Evolutionary conservation across 2,113 vertebrate species (phyloP), one percentile per base, ranked within the genome.

Genomic region (Mystacornis crossleyi): DNA sequence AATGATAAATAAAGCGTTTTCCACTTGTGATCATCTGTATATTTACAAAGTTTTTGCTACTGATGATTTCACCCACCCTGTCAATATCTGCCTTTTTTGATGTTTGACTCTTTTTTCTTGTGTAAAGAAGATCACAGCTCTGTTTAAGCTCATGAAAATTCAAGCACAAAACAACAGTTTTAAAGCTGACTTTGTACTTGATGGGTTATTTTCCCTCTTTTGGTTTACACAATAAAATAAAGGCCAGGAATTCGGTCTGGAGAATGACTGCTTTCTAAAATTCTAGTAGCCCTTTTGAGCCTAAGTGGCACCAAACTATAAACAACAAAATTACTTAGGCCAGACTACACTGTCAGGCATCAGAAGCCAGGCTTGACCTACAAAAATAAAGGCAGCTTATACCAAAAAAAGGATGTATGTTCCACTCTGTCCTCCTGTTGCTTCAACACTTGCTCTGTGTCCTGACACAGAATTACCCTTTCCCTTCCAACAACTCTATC

Each of bases 1-100:
- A 86, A 82, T 77, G 48, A 89, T 83, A 95, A 97, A 95, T 91
- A 83, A 90, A 83, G 93, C 42, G 18, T 92, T 97, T 97, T 96
- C 15, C 43, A 75, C 65, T 89, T 96, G 91, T 95, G 91, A 97
- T 96, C 90, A 96, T 93, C 90, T 92, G 66, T 93, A 90, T 84
- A 91, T 94, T 83, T 88, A 92, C 73, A 90, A 75, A 94, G 81
- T 81, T 97, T 96, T 93, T 1, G 5, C 92, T 92, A 95, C 80
- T 96, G 85, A 74, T 90, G 83, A 92, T 96, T 96, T 97, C 66
- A 89, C 69, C 74, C 92, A 90, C 77, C 81, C 85, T 69, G 80
- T 90, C 73, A 58, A 83, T 96, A 95, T 91, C 96, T 81, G 90
- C 73, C 12, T 65, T 75, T 90, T 97, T 96, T 96, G 87, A 95